These are phyloP conservation scores for Halcyon chelicuti DNA, from an alignment of 2,797 vertebrate species.

Conservation along the genomic window DNA sequence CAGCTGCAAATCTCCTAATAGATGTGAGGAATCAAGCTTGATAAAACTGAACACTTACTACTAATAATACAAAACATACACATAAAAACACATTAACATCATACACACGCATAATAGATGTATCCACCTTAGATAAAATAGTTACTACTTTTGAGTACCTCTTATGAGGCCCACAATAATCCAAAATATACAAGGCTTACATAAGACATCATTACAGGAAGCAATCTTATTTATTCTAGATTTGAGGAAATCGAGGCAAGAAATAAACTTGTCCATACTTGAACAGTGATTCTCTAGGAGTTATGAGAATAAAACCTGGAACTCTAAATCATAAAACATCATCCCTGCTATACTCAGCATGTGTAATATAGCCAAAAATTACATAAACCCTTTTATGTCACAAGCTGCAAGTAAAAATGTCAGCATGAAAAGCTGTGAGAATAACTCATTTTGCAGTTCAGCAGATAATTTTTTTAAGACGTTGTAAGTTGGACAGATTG, in stretches of 20 bases:
- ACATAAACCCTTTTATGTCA: conserved; percentile 38
- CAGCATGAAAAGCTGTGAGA: neutral
- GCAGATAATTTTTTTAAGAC: conserved; percentile 41
- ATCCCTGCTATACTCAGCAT: conserved; percentile 30
- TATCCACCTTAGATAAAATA: neutral
- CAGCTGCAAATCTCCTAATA: neutral
- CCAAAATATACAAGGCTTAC: neutral
- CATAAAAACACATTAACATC: neutral
- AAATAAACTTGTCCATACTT: conserved; percentile 19
- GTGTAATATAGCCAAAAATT: conserved; percentile 36
- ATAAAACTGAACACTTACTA: neutral
- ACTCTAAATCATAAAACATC: conserved; percentile 30
- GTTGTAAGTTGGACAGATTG: neutral
- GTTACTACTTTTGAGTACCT: neutral
- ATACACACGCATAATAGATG: neutral
- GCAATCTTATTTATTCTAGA: neutral
- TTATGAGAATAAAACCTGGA: conserved; percentile 17
- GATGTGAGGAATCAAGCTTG: neutral
- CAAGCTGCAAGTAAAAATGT: conserved; percentile 44
- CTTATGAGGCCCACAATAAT: neutral
- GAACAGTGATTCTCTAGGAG: neutral
- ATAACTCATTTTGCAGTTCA: conserved; percentile 53
- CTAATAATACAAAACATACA: neutral
- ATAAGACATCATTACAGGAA: neutral
- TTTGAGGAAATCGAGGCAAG: conserved; percentile 1